Base-by-base conservation (phyloP, 1,140 invertebrate species). In the Colletes latitarsis region DNA sequence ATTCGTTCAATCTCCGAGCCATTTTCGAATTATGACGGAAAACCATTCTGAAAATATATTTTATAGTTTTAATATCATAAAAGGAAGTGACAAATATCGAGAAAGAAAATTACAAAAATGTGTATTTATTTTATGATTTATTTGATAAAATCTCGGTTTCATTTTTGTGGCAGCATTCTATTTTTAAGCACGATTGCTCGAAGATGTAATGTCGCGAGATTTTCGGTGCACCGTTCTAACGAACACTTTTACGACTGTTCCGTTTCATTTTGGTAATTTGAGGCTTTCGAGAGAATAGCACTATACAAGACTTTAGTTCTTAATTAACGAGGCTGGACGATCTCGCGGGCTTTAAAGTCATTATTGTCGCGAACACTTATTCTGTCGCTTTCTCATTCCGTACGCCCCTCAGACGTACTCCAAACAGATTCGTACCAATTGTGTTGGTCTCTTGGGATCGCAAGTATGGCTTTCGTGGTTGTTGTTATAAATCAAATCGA, bases 301-400 rank as follows among this genome's bases (percentile, higher is more conserved):
- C 49, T 46, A 8, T 21, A 17, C 5, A 55, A 4, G 4, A 30
- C 1, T 46, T 66, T 46, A 46, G 43, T 10, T 66, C 9, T 46
- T 46, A 66, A 43, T 66, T 66, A 66, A 43, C 62, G 62, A 66
- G 43, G 43, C 41, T 66, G 30, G 63, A 46, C 63, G 43, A 43
- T 66, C 49, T 46, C n/a, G 15, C 4, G 15, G n/a, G 15, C 21
- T 12, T 66, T 46, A 19, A n/a, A 66, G 43, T 46, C 15, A 46
- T 66, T 46, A 66, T 46, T 19, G 39, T 46, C 17, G 17, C n/a
- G 17, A 17, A 66, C 21, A 12, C 58, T 62, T 62, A 30, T 9
- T 62, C 9, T 4, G 58, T 62, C 21, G 39, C 58, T 62, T 62
- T 62, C 58, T 62, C 39, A 62, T 62, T 62, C 58, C 6, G 57